These are phyloP conservation scores for Panzeria rudis DNA, from an alignment of 2,888 invertebrate genomes.

Conservation along the genomic window DNA sequence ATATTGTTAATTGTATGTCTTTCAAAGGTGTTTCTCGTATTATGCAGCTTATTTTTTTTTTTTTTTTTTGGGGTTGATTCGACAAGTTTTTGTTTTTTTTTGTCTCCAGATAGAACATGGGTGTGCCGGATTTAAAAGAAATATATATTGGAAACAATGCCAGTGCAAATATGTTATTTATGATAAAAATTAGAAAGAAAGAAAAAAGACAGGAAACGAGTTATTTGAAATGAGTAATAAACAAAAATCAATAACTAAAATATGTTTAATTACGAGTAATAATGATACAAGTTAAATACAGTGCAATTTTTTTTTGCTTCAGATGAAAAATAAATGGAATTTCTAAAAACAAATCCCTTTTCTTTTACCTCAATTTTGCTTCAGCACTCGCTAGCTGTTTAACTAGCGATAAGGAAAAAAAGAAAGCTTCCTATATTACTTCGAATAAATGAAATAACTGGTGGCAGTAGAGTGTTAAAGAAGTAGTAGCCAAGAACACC, in stretches of 20 bases:
- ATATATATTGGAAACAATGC: neutral
- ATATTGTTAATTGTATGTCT: neutral
- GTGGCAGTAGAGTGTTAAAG: no score
- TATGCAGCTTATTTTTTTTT: neutral
- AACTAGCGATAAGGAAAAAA: no score
- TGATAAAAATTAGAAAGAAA: slow-evolving; percentile 2
- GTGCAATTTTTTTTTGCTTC: no score
- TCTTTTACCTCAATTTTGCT: no score
- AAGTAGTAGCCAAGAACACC: no score
- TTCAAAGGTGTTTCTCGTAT: slow-evolving; percentile 6
- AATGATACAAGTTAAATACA: neutral
- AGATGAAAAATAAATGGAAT: neutral
- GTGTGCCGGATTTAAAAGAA: slow-evolving; percentile 2
- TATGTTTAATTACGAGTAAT: neutral
- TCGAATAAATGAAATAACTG: no score
- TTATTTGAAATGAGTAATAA: slow-evolving; percentile 3
- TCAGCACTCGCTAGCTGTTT: no score
- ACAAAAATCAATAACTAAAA: slow-evolving; percentile 16
- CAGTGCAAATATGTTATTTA: neutral
- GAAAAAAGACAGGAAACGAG: neutral
- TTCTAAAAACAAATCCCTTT: no score
- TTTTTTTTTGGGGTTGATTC: neutral
- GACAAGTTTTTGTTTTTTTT: slow-evolving; percentile 7
- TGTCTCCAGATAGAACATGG: neutral
- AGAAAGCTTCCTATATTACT: no score